A percentile compares a stretch with the other conserved stretches of the same genome.
These are phyloP conservation scores for Nesometra sesokonis DNA, from an alignment of 35 echinoderm and acorn worm genomes.

Conservation along the genomic window DNA sequence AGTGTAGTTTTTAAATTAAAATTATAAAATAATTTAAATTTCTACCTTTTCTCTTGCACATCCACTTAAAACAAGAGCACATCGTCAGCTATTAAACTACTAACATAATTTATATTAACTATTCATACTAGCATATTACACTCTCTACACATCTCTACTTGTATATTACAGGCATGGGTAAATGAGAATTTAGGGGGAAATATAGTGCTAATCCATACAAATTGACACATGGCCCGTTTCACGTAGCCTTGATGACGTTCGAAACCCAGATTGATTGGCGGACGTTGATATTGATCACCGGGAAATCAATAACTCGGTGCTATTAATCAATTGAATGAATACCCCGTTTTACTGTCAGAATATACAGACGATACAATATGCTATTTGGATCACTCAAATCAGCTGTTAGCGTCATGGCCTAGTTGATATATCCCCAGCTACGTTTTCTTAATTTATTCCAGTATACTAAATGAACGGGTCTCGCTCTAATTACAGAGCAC, in stretches of 20 bases:
- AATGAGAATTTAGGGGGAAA: not conserved
- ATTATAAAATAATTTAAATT: not conserved
- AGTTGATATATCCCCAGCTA: no score
- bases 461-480: no score
- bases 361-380: no score
- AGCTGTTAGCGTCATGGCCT: no score
- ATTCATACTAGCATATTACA: not conserved
- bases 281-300: not conserved
- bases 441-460: no score
- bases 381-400: not conserved
- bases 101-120: not conserved
- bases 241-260: not conserved
- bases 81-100: not conserved
- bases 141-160: no score
- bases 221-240: not conserved
- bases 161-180: not conserved
- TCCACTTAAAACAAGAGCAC: not conserved
- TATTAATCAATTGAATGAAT: not conserved
- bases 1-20: no score
- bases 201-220: not conserved
- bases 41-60: not conserved
- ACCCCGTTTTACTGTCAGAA: not conserved
- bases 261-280: not conserved
- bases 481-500: no score
- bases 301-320: not conserved